These are phyloP conservation scores for Chionodraco myersi DNA, from an alignment of 2,113 vertebrate genomes.

Conservation along the genomic window DNA sequence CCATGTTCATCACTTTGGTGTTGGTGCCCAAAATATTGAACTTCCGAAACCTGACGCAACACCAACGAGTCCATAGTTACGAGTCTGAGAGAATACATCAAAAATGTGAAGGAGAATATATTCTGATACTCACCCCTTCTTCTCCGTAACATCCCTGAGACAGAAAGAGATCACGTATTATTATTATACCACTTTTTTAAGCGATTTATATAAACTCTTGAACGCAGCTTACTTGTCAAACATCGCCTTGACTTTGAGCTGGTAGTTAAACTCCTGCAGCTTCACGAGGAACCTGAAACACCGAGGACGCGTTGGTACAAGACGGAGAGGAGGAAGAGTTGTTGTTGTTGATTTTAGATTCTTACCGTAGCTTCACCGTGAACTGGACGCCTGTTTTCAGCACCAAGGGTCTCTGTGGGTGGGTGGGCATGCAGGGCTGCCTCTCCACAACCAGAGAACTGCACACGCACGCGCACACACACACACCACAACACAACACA, in stretches of 20 bases:
- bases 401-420: slow-evolving; percentile 94
- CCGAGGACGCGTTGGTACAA: not conserved
- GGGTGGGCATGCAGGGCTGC: slow-evolving; percentile 98
- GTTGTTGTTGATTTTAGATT: too few relatives aligned
- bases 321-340: not conserved
- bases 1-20: slow-evolving; percentile 99
- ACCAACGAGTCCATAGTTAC: too few relatives aligned
- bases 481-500: not conserved
- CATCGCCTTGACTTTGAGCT: slow-evolving; percentile 93
- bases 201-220: not conserved
- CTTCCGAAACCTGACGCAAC: slow-evolving; percentile 88
- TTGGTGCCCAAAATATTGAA: slow-evolving; percentile 98
- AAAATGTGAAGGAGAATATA: not conserved
- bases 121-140: slow-evolving; percentile 89
- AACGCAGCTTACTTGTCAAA: slow-evolving; percentile 92
- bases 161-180: slow-evolving; percentile 4
- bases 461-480: slow-evolving; percentile 49
- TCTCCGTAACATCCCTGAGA: slow-evolving; percentile 92
- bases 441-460: slow-evolving; percentile 96
- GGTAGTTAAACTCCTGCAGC: slow-evolving; percentile 95
- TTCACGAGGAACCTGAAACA: slow-evolving; percentile 91
- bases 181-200: not conserved
- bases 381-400: slow-evolving; percentile 96
- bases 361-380: slow-evolving; percentile 93
- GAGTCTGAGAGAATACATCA: too few relatives aligned